Conservation (phyloP, 2,888 invertebrate species). For the Tillus elongatus region DNA sequence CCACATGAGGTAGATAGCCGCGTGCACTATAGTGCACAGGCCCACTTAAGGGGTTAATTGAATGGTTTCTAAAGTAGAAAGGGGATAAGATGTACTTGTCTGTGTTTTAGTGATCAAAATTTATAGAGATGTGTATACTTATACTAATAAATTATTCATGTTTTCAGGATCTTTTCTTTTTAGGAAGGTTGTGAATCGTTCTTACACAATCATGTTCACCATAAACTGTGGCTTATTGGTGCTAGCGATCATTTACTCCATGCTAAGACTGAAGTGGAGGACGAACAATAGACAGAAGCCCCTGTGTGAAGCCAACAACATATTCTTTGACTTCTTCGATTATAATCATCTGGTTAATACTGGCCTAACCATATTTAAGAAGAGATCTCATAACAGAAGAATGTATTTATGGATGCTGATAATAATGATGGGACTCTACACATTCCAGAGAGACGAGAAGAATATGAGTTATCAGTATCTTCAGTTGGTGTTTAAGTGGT, state of each 20-base stretch:
- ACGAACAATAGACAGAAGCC: conserved; percentile 57
- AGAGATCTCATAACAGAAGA: conserved; percentile 49
- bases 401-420: conserved; percentile 60
- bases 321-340: conserved; percentile 64
- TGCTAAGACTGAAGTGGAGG: conserved; percentile 59
- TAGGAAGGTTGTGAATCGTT: conserved; percentile 49
- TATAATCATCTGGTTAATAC: conserved; percentile 57
- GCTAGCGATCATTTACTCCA: conserved; percentile 55
- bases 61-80: too few relatives aligned
- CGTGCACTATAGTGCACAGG: too few relatives aligned
- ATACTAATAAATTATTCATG: too few relatives aligned
- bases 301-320: conserved; percentile 46
- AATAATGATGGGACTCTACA: conserved; percentile 66
- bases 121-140: too few relatives aligned
- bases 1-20: too few relatives aligned
- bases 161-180: conserved; percentile 58
- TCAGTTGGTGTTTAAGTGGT: conserved; percentile 63
- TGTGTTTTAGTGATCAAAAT: too few relatives aligned
- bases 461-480: conserved; percentile 68
- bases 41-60: too few relatives aligned
- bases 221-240: conserved; percentile 57
- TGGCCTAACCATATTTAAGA: conserved; percentile 51
- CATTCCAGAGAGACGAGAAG: conserved; percentile 76
- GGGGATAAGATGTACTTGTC: too few relatives aligned
- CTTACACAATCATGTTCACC: conserved; percentile 64